These are phyloP conservation scores for Oreochromis spilurus DNA, from an alignment of 2,113 vertebrate species.

Conservation along the genomic window DNA sequence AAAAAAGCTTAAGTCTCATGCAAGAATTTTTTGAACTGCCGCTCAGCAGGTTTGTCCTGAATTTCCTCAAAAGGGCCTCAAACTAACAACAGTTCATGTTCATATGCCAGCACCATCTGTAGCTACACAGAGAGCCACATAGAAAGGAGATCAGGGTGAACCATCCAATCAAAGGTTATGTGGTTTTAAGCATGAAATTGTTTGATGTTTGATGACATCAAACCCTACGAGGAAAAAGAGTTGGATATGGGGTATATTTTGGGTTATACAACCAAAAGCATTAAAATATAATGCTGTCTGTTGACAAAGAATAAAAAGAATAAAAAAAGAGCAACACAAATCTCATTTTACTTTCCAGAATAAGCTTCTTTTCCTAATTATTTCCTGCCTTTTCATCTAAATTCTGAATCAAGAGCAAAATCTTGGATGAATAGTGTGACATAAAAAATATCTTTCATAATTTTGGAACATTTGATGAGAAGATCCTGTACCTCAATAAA, in stretches of 20 bases:
- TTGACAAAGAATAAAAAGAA: neutral
- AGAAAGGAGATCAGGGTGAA: neutral
- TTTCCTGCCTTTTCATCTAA: fast-evolving
- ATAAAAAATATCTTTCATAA: neutral
- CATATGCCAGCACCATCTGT: neutral
- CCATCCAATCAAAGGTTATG: fast-evolving
- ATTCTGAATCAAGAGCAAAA: neutral
- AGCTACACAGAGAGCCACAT: neutral
- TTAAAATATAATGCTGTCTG: neutral
- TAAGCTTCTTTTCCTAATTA: neutral
- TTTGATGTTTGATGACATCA: neutral
- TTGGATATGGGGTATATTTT: neutral
- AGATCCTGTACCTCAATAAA: fast-evolving
- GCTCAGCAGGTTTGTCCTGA: fast-evolving
- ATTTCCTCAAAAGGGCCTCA: neutral
- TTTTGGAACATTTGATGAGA: neutral
- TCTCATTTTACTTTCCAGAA: neutral
- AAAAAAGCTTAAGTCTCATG: neutral
- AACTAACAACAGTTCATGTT: neutral
- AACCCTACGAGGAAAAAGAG: neutral
- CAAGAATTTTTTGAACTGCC: fast-evolving
- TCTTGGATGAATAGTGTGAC: neutral
- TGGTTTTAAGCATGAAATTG: neutral
- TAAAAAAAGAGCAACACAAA: neutral
- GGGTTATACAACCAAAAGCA: neutral